These are phyloP conservation scores for Ondatra zibethicus DNA, from an alignment of 2,113 vertebrate genomes.

Conservation along the genomic window DNA sequence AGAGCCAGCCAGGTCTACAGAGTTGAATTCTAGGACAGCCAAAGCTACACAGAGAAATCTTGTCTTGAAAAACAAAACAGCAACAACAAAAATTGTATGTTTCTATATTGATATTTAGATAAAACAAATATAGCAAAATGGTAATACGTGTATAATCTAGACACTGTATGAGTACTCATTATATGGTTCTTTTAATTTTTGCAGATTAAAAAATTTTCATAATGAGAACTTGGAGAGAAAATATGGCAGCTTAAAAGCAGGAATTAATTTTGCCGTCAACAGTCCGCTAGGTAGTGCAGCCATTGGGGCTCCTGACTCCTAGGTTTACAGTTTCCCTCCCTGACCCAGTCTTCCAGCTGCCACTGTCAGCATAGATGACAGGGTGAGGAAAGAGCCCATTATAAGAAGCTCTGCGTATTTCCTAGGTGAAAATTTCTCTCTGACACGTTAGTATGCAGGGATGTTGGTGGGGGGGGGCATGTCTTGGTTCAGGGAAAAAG, in stretches of 20 bases:
- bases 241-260: not conserved
- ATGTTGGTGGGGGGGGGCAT: not conserved
- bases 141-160: not conserved
- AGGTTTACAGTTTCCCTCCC: not conserved
- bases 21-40: not conserved
- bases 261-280: conserved; percentile 7
- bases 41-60: not conserved
- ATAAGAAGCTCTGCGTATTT: not conserved
- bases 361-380: not conserved
- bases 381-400: not conserved
- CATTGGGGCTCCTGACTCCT: not conserved
- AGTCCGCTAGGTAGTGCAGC: not conserved
- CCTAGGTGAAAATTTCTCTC: not conserved
- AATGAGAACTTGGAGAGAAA: not conserved
- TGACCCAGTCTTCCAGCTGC: not conserved
- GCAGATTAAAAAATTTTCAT: conserved; percentile 3
- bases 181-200: not conserved
- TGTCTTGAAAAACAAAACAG: not conserved
- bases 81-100: not conserved
- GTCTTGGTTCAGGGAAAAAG: not conserved
- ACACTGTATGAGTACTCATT: not conserved
- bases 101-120: not conserved
- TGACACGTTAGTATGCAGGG: not conserved
- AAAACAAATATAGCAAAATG: not conserved
- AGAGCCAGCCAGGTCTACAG: not conserved